Conservation (phyloP, 92 coral and sea anemone species). For the Pocillopora grandis region DNA sequence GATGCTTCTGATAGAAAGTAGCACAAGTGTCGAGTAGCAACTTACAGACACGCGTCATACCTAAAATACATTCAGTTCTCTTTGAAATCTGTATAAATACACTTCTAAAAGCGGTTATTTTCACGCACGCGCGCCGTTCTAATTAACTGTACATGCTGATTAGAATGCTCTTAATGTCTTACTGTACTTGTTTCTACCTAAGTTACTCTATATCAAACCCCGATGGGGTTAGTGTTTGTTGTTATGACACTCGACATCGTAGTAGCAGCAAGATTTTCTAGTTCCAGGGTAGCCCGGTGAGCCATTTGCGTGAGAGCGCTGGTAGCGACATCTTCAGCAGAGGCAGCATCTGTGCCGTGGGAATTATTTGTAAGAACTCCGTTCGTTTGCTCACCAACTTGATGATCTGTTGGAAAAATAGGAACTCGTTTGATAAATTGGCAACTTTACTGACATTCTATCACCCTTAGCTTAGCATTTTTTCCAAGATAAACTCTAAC, state of each 20-base stretch:
- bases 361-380: constrained; percentile 62
- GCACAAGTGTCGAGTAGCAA: neutral
- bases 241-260: constrained; percentile 37
- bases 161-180: neutral
- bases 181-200: neutral
- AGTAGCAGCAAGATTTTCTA: constrained; percentile 49
- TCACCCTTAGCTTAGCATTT: too few species aligned
- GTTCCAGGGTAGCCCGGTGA: constrained; percentile 75
- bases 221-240: constrained; percentile 45
- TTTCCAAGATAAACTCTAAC: too few species aligned
- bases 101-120: neutral
- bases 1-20: neutral
- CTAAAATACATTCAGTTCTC: neutral
- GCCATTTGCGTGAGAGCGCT: constrained; percentile 92
- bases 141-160: too few species aligned
- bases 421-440: neutral
- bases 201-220: constrained; percentile 15
- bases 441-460: too few species aligned
- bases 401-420: constrained; percentile 49
- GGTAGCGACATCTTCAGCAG: constrained; percentile 87
- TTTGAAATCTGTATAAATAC: constrained; percentile 3
- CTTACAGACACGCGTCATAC: neutral
- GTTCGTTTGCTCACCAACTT: constrained; percentile 52
- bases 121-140: neutral
- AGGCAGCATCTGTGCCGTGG: constrained; percentile 42